Conservation (phyloP, 2,797 vertebrate genomes). For the Schizopygopsis pylzovi region DNA sequence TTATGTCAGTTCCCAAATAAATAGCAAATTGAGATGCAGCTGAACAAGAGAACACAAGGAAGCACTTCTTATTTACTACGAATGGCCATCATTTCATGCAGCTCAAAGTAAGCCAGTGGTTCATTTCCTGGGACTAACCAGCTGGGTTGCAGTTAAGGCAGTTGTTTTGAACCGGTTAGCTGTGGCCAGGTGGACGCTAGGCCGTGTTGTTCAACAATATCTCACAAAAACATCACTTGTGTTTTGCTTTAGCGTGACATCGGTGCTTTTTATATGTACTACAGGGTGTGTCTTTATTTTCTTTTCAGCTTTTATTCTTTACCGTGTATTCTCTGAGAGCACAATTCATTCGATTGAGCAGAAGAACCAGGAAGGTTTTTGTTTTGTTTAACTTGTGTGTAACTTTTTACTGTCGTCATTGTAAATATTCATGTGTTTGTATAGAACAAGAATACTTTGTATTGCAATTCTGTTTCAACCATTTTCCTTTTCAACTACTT, state of each 20-base stretch:
- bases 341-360: background rate
- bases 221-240: background rate
- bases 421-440: slow-evolving; percentile 58
- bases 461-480: slow-evolving; percentile 40
- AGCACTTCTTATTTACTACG: slow-evolving; percentile 44
- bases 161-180: slow-evolving; percentile 3
- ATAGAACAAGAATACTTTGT: slow-evolving; percentile 9
- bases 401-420: slow-evolving; percentile 39
- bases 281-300: slow-evolving; percentile 23
- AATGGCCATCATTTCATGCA: slow-evolving; percentile 33
- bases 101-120: slow-evolving; percentile 4
- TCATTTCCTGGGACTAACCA: slow-evolving; percentile 40
- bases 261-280: background rate
- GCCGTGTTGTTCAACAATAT: background rate
- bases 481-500: slow-evolving; percentile 28
- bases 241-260: slow-evolving; percentile 4
- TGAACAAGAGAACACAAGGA: slow-evolving; percentile 18
- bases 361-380: slow-evolving; percentile 23
- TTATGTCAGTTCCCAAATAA: slow-evolving; percentile 1
- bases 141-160: slow-evolving; percentile 42
- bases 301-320: background rate
- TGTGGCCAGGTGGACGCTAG: background rate
- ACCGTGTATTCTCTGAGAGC: background rate
- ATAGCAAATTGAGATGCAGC: slow-evolving; percentile 24
- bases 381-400: background rate